Evolutionary conservation across 2,888 invertebrate species (phyloP).

Genomic region (Drosophila niveifrons): DNA sequence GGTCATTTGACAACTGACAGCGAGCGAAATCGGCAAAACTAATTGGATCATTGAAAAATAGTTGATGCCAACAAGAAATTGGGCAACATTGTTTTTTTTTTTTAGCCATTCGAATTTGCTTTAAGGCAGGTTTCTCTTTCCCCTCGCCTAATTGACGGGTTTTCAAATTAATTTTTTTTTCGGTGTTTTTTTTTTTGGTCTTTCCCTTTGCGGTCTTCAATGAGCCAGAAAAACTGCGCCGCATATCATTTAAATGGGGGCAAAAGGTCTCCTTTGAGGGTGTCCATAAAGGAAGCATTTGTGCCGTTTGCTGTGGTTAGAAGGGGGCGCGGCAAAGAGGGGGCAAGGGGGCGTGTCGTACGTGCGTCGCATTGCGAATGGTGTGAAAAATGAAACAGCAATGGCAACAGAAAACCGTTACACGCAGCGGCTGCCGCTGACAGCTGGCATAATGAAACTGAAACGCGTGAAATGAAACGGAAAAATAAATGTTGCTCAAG

Average conservation of each 20-base stretch:
- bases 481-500: slow-evolving; percentile 74
- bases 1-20: slow-evolving; percentile 70
- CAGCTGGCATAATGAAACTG: slow-evolving; percentile 73
- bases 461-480: slow-evolving; percentile 74
- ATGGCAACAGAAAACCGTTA: slow-evolving; percentile 51
- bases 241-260: slow-evolving; percentile 61
- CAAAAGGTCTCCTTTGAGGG: slow-evolving; percentile 58
- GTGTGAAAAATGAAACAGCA: slow-evolving; percentile 69
- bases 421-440: slow-evolving; percentile 63
- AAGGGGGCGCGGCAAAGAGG: not conserved
- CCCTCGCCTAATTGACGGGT: slow-evolving; percentile 67
- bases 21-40: slow-evolving; percentile 54
- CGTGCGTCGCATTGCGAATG: slow-evolving; percentile 66
- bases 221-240: slow-evolving; percentile 66
- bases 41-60: slow-evolving; percentile 70
- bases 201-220: slow-evolving; percentile 42
- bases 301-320: slow-evolving; percentile 22
- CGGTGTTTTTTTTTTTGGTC: slow-evolving; percentile 3
- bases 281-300: slow-evolving; percentile 48
- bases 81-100: slow-evolving; percentile 29
- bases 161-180: slow-evolving; percentile 65
- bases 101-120: not conserved
- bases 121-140: not conserved
- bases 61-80: slow-evolving; percentile 36
- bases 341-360: slow-evolving; percentile 40